These are phyloP conservation scores for Carterocephalus palaemon DNA, from an alignment of 2,888 invertebrate species.

Conservation along the genomic window DNA sequence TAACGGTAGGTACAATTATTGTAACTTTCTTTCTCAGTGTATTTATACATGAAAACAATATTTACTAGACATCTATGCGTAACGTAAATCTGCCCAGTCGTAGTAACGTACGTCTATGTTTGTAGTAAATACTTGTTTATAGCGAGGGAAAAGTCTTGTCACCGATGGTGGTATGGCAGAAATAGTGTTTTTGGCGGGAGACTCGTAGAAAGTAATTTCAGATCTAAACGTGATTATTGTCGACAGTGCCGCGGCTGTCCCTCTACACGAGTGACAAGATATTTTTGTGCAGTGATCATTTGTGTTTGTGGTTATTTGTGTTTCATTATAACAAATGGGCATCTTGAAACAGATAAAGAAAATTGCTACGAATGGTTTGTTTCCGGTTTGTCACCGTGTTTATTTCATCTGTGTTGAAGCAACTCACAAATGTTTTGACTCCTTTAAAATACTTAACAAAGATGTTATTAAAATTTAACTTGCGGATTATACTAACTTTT, in stretches of 20 bases:
- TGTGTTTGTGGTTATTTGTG: constrained; percentile 31
- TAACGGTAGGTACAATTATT: too few relatives aligned
- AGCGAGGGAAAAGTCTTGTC: constrained; percentile 13
- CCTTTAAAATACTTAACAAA: too few relatives aligned
- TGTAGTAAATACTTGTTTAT: constrained; percentile 3
- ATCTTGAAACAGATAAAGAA: constrained; percentile 71
- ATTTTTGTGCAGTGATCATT: constrained; percentile 27
- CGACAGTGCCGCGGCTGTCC: constrained; percentile 48
- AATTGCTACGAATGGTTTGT: constrained; percentile 64
- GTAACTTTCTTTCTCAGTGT: too few relatives aligned
- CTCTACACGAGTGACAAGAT: constrained; percentile 26
- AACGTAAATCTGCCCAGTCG: too few relatives aligned
- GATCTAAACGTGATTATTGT: constrained; percentile 39
- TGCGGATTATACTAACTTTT: too few relatives aligned
- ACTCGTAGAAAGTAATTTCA: constrained; percentile 54
- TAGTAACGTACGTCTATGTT: constrained; percentile 2
- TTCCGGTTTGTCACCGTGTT: constrained; percentile 25
- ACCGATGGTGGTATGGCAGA: constrained; percentile 12
- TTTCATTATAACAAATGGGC: constrained; percentile 48
- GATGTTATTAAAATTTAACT: too few relatives aligned
- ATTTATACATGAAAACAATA: too few relatives aligned
- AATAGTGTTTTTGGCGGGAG: constrained; percentile 54
- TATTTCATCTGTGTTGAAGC: constrained; percentile 7
- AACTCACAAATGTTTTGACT: too few relatives aligned
- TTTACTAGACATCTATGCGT: too few relatives aligned